Conservation (phyloP, 2,888 invertebrate species). For the Volucella inanis region DNA sequence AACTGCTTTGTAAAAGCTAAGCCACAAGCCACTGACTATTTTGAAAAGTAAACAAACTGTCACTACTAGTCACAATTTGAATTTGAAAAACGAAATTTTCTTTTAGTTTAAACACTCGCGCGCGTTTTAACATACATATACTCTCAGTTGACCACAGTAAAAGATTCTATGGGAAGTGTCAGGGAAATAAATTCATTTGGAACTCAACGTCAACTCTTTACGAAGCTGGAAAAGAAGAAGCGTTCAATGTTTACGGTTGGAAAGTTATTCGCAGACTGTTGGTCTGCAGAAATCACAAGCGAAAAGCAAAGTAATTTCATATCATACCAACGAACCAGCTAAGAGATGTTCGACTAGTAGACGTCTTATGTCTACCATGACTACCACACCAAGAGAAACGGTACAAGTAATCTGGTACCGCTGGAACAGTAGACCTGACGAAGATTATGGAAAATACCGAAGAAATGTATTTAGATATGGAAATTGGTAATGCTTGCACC, state of each 20-base stretch:
- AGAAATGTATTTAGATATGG: conserved; percentile 26
- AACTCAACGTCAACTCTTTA: conserved; percentile 8
- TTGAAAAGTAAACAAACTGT: conserved; percentile 61
- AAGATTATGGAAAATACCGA: conserved; percentile 35
- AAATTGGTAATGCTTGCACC: conserved; percentile 27
- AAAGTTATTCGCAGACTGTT: conserved; percentile 71
- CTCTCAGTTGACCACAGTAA: conserved; percentile 1
- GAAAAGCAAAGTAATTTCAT: conserved; percentile 35
- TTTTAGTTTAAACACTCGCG: conserved; percentile 25
- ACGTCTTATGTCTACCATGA: conserved; percentile 6
- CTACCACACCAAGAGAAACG: conserved; percentile 16
- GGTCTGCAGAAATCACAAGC: conserved; percentile 52
- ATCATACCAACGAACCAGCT: conserved; percentile 39
- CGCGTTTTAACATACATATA: neutral
- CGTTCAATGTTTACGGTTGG: conserved; percentile 55
- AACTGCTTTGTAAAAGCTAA: conserved; percentile 44
- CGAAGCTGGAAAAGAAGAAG: conserved; percentile 19
- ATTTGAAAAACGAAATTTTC: conserved; percentile 14
- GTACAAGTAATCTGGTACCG: conserved; percentile 3
- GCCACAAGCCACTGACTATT: conserved; percentile 17
- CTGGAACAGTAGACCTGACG: conserved; percentile 1
- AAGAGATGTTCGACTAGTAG: conserved; percentile 63
- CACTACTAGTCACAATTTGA: conserved; percentile 29
- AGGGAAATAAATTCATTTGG: conserved; percentile 18
- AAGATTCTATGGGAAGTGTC: neutral